Evolutionary conservation across 2,797 vertebrate species (phyloP).

Genomic region (Myotis findleyi): DNA sequence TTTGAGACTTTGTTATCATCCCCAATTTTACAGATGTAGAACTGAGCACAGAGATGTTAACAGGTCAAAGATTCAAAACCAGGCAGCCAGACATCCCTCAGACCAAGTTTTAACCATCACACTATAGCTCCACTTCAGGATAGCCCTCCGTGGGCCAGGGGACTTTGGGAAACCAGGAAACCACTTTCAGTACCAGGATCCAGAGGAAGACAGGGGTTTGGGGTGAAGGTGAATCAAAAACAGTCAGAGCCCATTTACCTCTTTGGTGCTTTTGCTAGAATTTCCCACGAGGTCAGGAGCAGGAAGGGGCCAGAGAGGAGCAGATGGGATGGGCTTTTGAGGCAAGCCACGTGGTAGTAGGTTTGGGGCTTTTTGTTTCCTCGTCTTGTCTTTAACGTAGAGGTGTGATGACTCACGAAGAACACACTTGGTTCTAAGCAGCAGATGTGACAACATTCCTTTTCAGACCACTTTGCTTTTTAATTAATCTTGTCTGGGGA

Average conservation of each 20-base stretch:
- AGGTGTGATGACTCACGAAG: neutral
- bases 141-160: neutral
- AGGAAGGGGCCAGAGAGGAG: neutral
- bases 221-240: neutral
- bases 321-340: neutral
- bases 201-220: neutral
- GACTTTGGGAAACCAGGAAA: neutral
- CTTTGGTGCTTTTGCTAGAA: neutral
- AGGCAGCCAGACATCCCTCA: neutral
- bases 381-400: conserved; percentile 9
- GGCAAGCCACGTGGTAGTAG: neutral
- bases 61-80: neutral
- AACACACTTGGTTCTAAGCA: neutral
- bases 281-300: neutral
- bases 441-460: neutral
- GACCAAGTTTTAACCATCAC: neutral
- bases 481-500: conserved; percentile 4
- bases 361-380: neutral
- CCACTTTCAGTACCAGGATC: neutral
- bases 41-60: neutral
- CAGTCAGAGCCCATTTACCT: neutral
- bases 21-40: neutral
- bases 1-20: neutral
- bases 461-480: conserved; percentile 11
- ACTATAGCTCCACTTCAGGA: neutral